Evolutionary conservation across 2,113 vertebrate species (phyloP).

Genomic region (Sigmodon hispidus): DNA sequence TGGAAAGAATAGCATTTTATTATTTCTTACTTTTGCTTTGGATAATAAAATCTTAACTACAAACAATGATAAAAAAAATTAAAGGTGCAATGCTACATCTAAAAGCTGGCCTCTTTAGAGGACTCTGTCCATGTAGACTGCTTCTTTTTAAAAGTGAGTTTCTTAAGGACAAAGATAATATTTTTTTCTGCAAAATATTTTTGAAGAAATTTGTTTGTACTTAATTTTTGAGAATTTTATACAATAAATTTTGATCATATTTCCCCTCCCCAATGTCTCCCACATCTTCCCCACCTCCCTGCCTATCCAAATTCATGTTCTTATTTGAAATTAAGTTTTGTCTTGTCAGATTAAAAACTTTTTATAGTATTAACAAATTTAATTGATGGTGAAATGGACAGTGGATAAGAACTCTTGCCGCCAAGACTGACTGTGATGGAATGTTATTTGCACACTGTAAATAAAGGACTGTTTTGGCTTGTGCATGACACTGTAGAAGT

Average conservation of each 20-base stretch:
- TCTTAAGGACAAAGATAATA: constrained; percentile 1
- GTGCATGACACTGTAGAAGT: too few relatives aligned
- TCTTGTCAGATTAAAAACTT: neutral
- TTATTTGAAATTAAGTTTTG: neutral
- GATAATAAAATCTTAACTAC: constrained; percentile 24
- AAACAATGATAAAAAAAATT: neutral
- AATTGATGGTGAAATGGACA: neutral
- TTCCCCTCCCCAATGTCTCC: too few relatives aligned
- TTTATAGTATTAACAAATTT: neutral
- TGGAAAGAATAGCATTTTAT: neutral
- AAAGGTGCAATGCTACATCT: neutral
- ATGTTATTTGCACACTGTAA: too few relatives aligned
- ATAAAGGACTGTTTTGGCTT: too few relatives aligned
- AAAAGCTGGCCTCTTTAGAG: neutral
- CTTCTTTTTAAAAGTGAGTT: constrained; percentile 19
- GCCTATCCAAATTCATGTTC: neutral
- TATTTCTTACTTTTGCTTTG: neutral
- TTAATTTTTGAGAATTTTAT: neutral
- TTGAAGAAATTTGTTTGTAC: neutral
- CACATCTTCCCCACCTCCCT: neutral
- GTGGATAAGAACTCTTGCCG: neutral
- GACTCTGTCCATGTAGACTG: neutral
- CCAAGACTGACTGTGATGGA: too few relatives aligned
- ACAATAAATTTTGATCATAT: neutral
- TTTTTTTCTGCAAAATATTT: neutral